Conservation (phyloP, 1,140 invertebrate genomes). For the Meloidogyne floridensis region DNA sequence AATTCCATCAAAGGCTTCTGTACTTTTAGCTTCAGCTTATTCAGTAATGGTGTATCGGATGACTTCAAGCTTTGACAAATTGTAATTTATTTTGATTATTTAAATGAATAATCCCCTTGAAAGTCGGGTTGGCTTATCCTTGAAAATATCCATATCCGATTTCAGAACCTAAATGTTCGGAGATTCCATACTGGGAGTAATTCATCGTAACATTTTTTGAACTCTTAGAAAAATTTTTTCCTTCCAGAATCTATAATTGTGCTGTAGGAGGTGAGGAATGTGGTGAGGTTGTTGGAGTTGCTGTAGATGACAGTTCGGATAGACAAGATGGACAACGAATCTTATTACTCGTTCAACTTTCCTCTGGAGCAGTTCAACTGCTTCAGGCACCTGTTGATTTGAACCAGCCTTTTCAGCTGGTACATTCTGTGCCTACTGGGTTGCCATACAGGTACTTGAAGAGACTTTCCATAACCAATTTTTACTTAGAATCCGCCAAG, state of each 20-base stretch:
- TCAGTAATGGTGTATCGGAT: constrained; percentile 56
- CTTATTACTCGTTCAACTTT: constrained; percentile 17
- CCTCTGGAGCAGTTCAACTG: constrained; percentile 32
- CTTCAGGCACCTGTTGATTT: constrained; percentile 11
- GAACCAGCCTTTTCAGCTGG: constrained; percentile 27
- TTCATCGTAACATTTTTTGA: background rate
- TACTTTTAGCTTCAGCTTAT: constrained; percentile 59
- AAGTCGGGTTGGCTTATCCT: no score
- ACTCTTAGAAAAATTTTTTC: constrained; percentile 3
- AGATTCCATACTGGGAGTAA: no score
- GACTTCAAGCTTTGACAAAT: constrained; percentile 48
- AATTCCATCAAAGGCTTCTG: constrained; percentile 46
- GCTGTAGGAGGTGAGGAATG: constrained; percentile 45
- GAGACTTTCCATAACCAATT: background rate
- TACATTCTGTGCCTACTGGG: constrained; percentile 33
- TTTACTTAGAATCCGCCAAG: constrained; percentile 53
- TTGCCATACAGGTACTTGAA: constrained; percentile 43
- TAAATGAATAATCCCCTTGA: background rate
- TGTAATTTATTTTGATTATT: constrained; percentile 16
- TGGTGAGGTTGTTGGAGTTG: constrained; percentile 60
- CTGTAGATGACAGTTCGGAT: constrained; percentile 45
- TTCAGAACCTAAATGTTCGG: no score
- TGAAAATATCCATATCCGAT: no score
- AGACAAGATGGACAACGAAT: background rate
- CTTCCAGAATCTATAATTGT: constrained; percentile 59